Evolutionary conservation across 37 sponge, comb jelly and placozoan genomes (phyloP).

Genomic region (Beroe ovata): DNA sequence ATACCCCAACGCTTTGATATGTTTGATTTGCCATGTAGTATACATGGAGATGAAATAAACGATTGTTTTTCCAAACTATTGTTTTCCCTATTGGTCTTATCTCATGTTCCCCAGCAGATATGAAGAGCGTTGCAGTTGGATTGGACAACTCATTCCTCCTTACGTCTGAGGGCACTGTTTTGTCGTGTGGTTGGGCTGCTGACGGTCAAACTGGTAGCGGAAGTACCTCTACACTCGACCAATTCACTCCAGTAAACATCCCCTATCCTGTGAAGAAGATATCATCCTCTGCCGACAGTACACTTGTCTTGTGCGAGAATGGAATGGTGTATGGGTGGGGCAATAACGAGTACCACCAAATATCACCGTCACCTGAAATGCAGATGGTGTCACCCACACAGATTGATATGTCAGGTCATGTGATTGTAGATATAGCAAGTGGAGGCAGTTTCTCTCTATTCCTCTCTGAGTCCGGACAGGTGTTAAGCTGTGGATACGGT

Average conservation of each 20-base stretch:
- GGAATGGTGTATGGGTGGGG: conserved; percentile 56
- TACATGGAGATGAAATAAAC: too few relatives aligned
- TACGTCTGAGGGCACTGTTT: not conserved
- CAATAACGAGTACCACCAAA: conserved; percentile 56
- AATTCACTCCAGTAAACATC: conserved; percentile 20
- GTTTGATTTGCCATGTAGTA: too few relatives aligned
- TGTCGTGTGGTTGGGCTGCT: conserved; percentile 50
- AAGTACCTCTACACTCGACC: not conserved
- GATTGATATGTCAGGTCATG: not conserved
- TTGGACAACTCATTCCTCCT: conserved; percentile 57
- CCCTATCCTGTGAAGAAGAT: conserved; percentile 5
- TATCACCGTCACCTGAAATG: conserved; percentile 43
- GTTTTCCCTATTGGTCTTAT: too few relatives aligned
- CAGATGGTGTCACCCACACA: not conserved
- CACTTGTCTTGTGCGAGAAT: not conserved
- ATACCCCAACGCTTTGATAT: too few relatives aligned
- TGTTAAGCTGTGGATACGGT: conserved; percentile 1
- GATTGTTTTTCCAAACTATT: too few relatives aligned
- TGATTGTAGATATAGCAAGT: not conserved
- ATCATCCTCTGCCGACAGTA: not conserved
- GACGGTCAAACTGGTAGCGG: conserved; percentile 55
- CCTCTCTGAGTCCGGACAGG: not conserved
- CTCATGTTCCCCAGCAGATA: too few relatives aligned
- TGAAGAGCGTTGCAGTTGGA: not conserved
- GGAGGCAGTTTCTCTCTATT: conserved; percentile 58